Evolutionary conservation across 2,797 vertebrate species (phyloP), one percentile per base, ranked within the genome.

Genomic region (Semaprochilodus insignis): DNA sequence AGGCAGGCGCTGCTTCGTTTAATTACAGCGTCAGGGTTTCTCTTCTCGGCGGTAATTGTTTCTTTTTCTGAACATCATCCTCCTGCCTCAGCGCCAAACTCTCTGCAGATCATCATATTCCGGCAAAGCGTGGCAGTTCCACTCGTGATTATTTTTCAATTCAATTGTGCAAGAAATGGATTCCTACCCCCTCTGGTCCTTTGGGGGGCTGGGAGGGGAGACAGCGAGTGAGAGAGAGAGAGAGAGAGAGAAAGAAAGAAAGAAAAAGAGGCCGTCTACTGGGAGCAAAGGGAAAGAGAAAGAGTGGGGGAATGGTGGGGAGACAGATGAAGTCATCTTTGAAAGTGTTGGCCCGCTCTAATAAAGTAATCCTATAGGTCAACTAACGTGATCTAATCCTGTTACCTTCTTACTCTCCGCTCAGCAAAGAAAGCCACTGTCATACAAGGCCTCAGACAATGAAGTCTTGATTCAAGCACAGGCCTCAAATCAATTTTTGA

Each of bases 351-450:
- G 81, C 67, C 80, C 79, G 70, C 75, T 83, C 78, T 81, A 78
- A 86, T 85, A 73, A 74, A 86, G 77, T 87, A 87, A 89, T 89
- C 87, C 85, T 88, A 75, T 81, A 76, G 83, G 87, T 79, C 84
- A 87, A 88, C 89, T 82, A 83, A 82, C 74, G 59, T 60, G 82
- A 85, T 87, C 81, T 85, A 85, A 85, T 88, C 88, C 82, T 25
- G 77, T 88, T 86, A 86, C 63, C 80, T 81, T 66, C 69, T 87
- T 88, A 87, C 34, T 75, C 73, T 80, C 76, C 72, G 36, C 55
- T 57, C 44, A 71, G 77, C 74, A 77, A 82, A 80, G 85, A 83
- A 77, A 87, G 81, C 81, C 72, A 66, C 80, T 57, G 13, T 75
- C 55, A 36, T 70, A 71, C 80, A 57, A 70, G 78, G 66, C 65